Conservation (phyloP, 2,113 vertebrate genomes). For the Gobiocypris rarus region DNA sequence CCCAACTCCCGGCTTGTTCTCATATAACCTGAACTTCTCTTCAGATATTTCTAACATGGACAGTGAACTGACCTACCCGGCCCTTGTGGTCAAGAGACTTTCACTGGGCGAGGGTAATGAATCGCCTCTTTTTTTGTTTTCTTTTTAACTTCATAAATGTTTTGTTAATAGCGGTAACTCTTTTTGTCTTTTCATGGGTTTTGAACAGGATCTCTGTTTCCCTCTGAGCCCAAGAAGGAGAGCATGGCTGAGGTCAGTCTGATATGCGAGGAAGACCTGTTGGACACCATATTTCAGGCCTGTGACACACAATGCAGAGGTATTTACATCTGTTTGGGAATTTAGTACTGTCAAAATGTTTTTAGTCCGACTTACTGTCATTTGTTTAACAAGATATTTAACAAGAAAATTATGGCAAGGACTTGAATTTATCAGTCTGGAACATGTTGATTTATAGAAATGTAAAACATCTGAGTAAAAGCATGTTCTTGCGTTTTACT, state of each 20-base stretch:
- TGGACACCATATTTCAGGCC: conserved; percentile 84
- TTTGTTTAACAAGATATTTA: background rate
- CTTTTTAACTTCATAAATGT: background rate
- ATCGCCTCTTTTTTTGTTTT: background rate
- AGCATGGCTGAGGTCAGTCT: conserved; percentile 69
- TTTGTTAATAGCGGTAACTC: background rate
- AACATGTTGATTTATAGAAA: background rate
- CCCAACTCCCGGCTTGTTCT: conserved; percentile 55
- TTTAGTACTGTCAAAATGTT: background rate
- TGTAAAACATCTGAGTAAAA: background rate
- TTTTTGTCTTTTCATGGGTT: background rate
- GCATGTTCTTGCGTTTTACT: no score
- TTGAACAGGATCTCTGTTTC: conserved; percentile 52
- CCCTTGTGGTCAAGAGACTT: conserved; percentile 75
- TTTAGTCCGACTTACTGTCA: background rate
- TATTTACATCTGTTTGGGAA: conserved; percentile 52
- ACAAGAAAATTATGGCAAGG: background rate
- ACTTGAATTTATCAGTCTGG: background rate
- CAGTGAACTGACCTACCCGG: conserved; percentile 63
- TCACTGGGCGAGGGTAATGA: conserved; percentile 72
- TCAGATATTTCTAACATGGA: conserved; percentile 60
- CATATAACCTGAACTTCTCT: conserved; percentile 72
- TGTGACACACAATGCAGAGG: conserved; percentile 84
- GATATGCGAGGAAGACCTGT: conserved; percentile 84
- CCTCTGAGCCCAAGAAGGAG: conserved; percentile 67